These are phyloP conservation scores for Miopithecus talapoin DNA, from an alignment of 2,797 vertebrate species.

Conservation along the genomic window DNA sequence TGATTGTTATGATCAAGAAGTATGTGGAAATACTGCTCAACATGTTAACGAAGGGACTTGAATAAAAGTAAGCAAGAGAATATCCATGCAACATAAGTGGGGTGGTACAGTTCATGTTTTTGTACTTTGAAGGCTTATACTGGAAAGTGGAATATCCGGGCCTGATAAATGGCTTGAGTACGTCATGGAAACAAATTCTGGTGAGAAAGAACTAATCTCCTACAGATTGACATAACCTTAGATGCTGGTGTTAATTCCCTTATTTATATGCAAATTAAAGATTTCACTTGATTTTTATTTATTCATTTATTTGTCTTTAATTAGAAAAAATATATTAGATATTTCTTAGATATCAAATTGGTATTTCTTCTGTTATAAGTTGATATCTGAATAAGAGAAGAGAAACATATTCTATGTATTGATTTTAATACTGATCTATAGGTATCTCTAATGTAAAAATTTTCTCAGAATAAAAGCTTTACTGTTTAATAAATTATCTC, in stretches of 20 bases:
- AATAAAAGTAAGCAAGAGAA: background rate
- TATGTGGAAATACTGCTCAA: background rate
- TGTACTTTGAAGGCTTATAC: background rate
- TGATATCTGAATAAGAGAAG: background rate
- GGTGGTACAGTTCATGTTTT: background rate
- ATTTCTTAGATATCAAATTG: background rate
- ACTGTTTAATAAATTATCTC: background rate
- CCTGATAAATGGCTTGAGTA: background rate
- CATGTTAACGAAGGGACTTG: background rate
- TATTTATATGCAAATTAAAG: conserved; percentile 15
- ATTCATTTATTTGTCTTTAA: background rate
- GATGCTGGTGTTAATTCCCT: background rate
- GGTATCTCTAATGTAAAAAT: background rate
- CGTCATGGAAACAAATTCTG: background rate
- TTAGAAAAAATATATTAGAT: background rate
- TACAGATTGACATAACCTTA: background rate
- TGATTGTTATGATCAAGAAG: background rate
- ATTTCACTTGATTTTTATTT: background rate
- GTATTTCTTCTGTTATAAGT: background rate
- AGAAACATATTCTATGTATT: background rate
- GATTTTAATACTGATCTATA: background rate
- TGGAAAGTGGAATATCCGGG: background rate
- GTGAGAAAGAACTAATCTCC: background rate
- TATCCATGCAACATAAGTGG: background rate
- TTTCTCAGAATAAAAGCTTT: background rate